These are phyloP conservation scores for Phasia obesa DNA, from an alignment of 2,888 invertebrate genomes.

Conservation along the genomic window DNA sequence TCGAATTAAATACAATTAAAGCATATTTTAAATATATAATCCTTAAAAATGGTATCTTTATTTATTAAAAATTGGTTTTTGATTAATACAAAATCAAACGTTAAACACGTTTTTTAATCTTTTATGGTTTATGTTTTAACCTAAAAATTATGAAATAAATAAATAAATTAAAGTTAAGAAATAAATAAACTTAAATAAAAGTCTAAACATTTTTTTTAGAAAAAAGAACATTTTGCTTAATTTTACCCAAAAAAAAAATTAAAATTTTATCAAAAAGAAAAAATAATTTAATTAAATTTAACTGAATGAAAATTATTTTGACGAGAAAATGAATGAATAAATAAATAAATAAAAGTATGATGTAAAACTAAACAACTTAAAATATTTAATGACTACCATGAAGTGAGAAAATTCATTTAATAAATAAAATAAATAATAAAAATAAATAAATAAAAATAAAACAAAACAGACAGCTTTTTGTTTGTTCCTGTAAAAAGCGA, in stretches of 20 bases:
- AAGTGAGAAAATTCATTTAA: conserved; percentile 65
- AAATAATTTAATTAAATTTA: neutral
- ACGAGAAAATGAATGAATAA: neutral
- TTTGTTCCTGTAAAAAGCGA: conserved; percentile 27
- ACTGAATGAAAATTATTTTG: neutral
- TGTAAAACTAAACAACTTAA: conserved; percentile 77
- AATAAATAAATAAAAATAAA: conserved; percentile 54
- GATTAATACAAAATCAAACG: conserved; percentile 68
- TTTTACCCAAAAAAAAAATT: conserved; percentile 45
- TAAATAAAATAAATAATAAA: conserved; percentile 59
- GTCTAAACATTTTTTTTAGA: conserved; percentile 63
- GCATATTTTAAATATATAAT: conserved; percentile 16
- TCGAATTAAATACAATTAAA: neutral
- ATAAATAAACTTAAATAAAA: conserved; percentile 61
- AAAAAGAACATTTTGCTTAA: conserved; percentile 50
- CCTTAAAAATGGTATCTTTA: conserved; percentile 58
- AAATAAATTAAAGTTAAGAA: conserved; percentile 65
- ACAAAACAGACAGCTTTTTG: conserved; percentile 54
- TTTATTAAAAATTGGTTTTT: conserved; percentile 53
- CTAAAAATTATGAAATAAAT: conserved; percentile 62
- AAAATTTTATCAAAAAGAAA: conserved; percentile 2
- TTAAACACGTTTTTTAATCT: conserved; percentile 19
- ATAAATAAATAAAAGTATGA: conserved; percentile 20
- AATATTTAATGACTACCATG: conserved; percentile 81
- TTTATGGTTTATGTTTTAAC: conserved; percentile 30